Evolutionary conservation across 2,797 vertebrate genomes (phyloP), one percentile per base, ranked within the genome.

Genomic region (Spondyliosoma cantharus): DNA sequence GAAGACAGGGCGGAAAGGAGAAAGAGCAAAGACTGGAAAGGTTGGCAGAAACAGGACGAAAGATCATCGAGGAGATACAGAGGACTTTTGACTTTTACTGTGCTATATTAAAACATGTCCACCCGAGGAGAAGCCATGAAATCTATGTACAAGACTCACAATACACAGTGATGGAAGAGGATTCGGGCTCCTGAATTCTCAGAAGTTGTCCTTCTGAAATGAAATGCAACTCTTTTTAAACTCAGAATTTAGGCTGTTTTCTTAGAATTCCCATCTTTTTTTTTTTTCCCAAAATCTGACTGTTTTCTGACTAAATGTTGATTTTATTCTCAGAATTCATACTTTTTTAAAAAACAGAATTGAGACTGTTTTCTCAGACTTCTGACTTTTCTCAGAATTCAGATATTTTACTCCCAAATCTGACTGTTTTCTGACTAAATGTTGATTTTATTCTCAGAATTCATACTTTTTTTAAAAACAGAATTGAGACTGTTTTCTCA

Each of bases 41-140:
- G 43, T 12, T 58, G 43, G 4, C 32, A 75, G 58, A 82, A 80
- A 64, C 3, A 3, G 48, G 57, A 69, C 71, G 11, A 65, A 50
- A 70, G 6, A 76, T 64, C 17, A 64, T 32, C 0, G 12, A 53
- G n/a, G 24, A 19, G 20, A 62, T 58, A 77, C 54, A 61, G 67
- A 50, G 25, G 48, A 62, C 24, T 56, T 56, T 59, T 63, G 57
- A 75, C 64, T 74, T 74, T 54, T 59, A 58, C 7, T 5, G 7
- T 13, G 25, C 32, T 65, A 74, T 53, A 75, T 66, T 78, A 27
- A 54, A 78, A 65, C 5, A 12, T 48, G 3, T 27, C n/a, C 56
- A 63, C 56, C 13, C 22, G 58, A 60, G 46, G 14, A 43, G 77
- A 71, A 72, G 29, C 37, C 37, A 37, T 53, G 2, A 64, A 61